Evolutionary conservation across 2,113 vertebrate genomes (phyloP), one percentile per base, ranked within the genome.

Genomic region (Reinhardtius hippoglossoides): DNA sequence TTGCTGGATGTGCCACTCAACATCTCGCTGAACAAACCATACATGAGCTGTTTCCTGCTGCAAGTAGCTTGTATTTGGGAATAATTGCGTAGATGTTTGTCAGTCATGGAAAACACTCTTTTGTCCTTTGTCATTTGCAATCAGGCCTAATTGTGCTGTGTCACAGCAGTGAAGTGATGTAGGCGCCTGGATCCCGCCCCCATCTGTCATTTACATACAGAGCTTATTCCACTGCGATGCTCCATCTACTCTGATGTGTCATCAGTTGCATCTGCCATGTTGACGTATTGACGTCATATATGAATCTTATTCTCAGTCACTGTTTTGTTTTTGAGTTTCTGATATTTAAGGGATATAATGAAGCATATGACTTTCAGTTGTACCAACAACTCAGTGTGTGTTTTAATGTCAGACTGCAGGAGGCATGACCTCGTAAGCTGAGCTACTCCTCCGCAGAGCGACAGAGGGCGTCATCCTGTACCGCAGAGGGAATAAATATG

Each of bases 21-120:
- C 14, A 46, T 16, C 44, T 46, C 15, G 12, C 44, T 16, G 44
- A 46, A 16, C 44, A 46, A 13, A 16, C 44, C 15, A 16, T 46
- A 16, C 16, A 13, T 16, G 44, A 13, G 65, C 74, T 67, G 62
- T 82, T 90, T 90, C 85, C 85, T 80, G 35, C 69, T 80, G 79
- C 83, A 9, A 90, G 93, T 91, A 88, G 77, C 66, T 61, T 78
- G 77, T 79, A 79, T 84, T 85, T 76, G 64, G 37, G 69, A 76
- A 63, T 64, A 21, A 24, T 3, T 20, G 15, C 3, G 0, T 21
- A 6, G 31, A 40, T 10, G 31, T 31, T 40, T 89, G 64, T 85
- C 76, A 88, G 71, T 87, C 80, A 74, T 15, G 42, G 67, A 46
- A 67, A 78, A 69, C 73, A 78, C 50, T 81, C 78, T 52, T 80